These are phyloP conservation scores for Drosophila gaucha DNA, from an alignment of 2,888 invertebrate species.

Conservation along the genomic window DNA sequence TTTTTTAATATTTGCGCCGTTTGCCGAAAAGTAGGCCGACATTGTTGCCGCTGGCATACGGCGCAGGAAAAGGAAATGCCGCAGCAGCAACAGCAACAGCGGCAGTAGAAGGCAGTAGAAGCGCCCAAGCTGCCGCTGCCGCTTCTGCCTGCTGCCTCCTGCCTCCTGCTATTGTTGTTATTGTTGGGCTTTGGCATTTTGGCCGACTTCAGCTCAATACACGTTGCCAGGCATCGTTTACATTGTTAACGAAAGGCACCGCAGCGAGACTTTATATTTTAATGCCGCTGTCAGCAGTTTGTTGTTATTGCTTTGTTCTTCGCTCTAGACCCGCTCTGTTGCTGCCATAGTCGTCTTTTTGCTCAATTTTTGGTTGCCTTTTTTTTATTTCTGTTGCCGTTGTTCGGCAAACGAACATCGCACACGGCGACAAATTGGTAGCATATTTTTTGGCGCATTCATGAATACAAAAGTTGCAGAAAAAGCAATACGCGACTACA, in stretches of 20 bases:
- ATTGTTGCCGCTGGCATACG: slow-evolving; percentile 76
- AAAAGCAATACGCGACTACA: slow-evolving; percentile 59
- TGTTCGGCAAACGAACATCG: slow-evolving; percentile 54
- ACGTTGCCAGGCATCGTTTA: slow-evolving; percentile 64
- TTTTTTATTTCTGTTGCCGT: slow-evolving; percentile 15
- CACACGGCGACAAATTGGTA: slow-evolving; percentile 79
- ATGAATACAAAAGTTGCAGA: slow-evolving; percentile 70
- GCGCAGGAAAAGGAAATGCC: slow-evolving; percentile 76
- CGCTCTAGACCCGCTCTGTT: slow-evolving; percentile 35
- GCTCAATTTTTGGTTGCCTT: neutral
- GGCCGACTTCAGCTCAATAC: slow-evolving; percentile 71
- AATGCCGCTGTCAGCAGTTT: slow-evolving; percentile 77
- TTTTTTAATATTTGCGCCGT: slow-evolving; percentile 74
- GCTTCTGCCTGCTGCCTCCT: slow-evolving; percentile 12
- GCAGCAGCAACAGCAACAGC: slow-evolving; percentile 54
- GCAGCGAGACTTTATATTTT: slow-evolving; percentile 75
- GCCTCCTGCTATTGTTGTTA: slow-evolving; percentile 31
- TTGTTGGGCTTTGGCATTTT: slow-evolving; percentile 54
- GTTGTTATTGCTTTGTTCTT: slow-evolving; percentile 76
- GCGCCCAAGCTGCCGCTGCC: slow-evolving; percentile 20
- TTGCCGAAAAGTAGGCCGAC: slow-evolving; percentile 76
- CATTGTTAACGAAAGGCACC: slow-evolving; percentile 72
- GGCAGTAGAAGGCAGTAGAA: slow-evolving; percentile 31
- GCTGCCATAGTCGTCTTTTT: slow-evolving; percentile 17
- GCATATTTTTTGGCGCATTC: slow-evolving; percentile 78